Conservation (phyloP, 2,888 invertebrate genomes). For the Leptopilina syphax region DNA sequence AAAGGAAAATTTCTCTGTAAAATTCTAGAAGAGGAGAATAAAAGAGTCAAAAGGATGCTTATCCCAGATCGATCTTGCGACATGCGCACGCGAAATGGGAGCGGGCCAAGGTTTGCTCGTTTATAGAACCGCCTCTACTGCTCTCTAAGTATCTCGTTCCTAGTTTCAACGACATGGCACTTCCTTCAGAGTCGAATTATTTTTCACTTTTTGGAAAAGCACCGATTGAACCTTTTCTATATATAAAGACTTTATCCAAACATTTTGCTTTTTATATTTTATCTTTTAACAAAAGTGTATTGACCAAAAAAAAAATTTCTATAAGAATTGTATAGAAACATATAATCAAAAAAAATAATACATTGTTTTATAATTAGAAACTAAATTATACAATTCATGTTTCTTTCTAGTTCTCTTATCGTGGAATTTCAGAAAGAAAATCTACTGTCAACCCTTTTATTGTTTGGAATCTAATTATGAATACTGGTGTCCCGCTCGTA, state of each 20-base stretch:
- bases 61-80: conserved; percentile 50
- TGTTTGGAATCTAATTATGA: conserved; percentile 52
- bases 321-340: too few species aligned
- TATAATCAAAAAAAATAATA: too few species aligned
- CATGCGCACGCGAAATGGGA: conserved; percentile 52
- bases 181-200: conserved; percentile 35
- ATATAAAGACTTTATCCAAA: not conserved
- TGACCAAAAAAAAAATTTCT: too few species aligned
- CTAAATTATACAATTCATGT: too few species aligned
- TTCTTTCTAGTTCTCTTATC: too few species aligned
- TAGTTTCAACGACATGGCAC: conserved; percentile 33
- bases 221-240: conserved; percentile 11
- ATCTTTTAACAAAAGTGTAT: too few species aligned
- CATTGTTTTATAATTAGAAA: too few species aligned
- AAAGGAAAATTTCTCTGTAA: not conserved
- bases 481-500: conserved; percentile 48
- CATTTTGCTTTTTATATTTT: too few species aligned
- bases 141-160: conserved; percentile 39
- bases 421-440: not conserved
- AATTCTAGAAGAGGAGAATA: conserved; percentile 38
- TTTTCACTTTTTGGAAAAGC: conserved; percentile 36
- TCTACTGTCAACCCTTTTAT: conserved; percentile 5
- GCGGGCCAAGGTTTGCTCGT: conserved; percentile 56
- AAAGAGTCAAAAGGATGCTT: conserved; percentile 44
- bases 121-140: conserved; percentile 52